Conservation (phyloP, 2,797 vertebrate genomes). For the Peromyscus melanophrys region DNA sequence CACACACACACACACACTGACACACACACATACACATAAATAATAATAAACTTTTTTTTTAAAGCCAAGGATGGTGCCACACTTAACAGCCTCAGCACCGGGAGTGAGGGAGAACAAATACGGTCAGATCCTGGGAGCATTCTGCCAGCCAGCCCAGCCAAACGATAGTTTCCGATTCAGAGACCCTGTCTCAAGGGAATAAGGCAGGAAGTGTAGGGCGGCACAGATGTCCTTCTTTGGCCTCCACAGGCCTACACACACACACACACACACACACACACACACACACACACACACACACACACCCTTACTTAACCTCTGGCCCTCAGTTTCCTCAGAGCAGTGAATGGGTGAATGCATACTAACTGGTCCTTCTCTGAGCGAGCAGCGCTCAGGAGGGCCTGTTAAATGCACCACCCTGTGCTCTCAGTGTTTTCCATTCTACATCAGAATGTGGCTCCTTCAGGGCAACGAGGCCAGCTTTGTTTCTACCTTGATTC, state of each 20-base stretch:
- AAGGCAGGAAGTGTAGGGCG: background rate
- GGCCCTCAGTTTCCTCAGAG: background rate
- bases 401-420: background rate
- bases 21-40: background rate
- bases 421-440: background rate
- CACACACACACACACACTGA: background rate
- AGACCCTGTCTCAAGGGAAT: background rate
- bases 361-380: background rate
- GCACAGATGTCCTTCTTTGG: background rate
- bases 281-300: background rate
- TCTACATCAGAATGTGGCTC: background rate
- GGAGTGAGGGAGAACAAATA: background rate
- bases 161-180: background rate
- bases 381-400: too few relatives aligned
- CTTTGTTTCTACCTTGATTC: constrained; percentile 61
- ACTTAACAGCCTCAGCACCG: background rate
- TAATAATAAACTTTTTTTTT: background rate
- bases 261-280: background rate
- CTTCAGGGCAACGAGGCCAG: constrained; percentile 34
- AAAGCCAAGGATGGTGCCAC: background rate
- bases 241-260: background rate
- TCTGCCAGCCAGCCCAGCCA: background rate
- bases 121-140: background rate
- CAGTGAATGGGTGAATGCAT: background rate
- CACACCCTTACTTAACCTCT: background rate